These are phyloP conservation scores for Heliconius sara DNA, from an alignment of 2,888 invertebrate species.

Conservation along the genomic window DNA sequence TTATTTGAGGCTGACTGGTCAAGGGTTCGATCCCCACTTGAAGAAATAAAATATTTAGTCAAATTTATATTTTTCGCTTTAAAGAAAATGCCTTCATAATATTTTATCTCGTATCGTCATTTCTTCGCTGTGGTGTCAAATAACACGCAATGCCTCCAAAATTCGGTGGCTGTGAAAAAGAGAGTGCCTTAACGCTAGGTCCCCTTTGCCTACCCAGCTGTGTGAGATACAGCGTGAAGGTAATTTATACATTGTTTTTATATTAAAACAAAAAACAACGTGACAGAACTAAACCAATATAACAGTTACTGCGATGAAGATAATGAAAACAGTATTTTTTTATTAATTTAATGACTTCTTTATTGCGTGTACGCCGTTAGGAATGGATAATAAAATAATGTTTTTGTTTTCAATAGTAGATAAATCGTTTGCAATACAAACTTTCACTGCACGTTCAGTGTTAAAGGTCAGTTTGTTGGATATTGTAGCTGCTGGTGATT, in stretches of 20 bases:
- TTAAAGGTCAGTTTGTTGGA: background rate
- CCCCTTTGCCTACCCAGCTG: no score
- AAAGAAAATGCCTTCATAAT: no score
- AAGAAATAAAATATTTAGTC: no score
- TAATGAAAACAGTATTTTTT: conserved; percentile 18
- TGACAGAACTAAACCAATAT: conserved; percentile 5
- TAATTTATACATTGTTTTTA: background rate
- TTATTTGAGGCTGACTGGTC: no score
- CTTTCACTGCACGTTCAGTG: conserved; percentile 22
- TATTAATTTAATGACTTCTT: conserved; percentile 16
- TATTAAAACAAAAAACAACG: conserved; percentile 1
- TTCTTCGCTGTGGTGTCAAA: no score
- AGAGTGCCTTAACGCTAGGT: no score
- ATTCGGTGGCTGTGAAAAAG: no score
- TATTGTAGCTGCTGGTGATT: background rate
- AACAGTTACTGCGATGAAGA: background rate
- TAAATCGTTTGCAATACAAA: background rate
- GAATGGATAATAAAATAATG: conserved; percentile 20
- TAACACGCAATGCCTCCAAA: no score
- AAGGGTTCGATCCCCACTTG: no score
- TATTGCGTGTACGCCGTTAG: conserved; percentile 1
- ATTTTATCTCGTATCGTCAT: no score
- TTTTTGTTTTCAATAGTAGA: conserved; percentile 13
- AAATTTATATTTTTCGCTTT: no score
- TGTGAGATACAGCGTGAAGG: no score